Conservation (phyloP, 2,888 invertebrate genomes). For the Lasius platythorax region DNA sequence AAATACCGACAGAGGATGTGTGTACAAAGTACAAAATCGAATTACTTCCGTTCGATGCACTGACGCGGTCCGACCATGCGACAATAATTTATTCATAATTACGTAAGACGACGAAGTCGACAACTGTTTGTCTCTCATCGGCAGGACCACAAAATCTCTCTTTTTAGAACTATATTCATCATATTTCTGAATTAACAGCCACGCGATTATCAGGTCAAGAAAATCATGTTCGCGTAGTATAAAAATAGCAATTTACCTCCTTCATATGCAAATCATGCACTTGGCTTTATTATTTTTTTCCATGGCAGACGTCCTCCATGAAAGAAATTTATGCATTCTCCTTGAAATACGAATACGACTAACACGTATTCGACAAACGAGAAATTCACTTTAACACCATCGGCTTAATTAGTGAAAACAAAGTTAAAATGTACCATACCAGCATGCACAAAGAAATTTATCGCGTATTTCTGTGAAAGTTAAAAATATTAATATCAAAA, state of each 20-base stretch:
- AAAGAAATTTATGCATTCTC: neutral
- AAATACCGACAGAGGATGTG: slow-evolving; percentile 4
- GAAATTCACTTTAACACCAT: slow-evolving; percentile 13
- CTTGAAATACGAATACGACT: slow-evolving; percentile 1
- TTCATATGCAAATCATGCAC: too few relatives aligned
- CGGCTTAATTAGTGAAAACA: slow-evolving; percentile 14
- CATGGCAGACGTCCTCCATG: neutral
- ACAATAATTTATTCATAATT: slow-evolving; percentile 53
- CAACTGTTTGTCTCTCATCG: neutral
- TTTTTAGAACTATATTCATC: neutral
- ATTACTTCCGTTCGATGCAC: slow-evolving; percentile 46
- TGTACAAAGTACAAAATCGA: slow-evolving; percentile 15
- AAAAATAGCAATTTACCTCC: neutral
- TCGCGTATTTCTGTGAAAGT: neutral
- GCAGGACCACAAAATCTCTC: neutral
- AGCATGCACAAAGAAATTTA: neutral
- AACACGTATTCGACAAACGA: neutral
- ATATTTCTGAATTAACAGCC: neutral
- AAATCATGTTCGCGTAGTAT: neutral
- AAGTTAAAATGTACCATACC: neutral
- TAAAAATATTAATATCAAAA: neutral
- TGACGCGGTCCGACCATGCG: neutral
- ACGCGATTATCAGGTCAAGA: neutral
- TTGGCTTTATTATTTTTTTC: neutral
- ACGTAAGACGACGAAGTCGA: slow-evolving; percentile 31